These are phyloP conservation scores for Ruditapes philippinarum DNA, from an alignment of 1,140 invertebrate genomes.

Conservation along the genomic window DNA sequence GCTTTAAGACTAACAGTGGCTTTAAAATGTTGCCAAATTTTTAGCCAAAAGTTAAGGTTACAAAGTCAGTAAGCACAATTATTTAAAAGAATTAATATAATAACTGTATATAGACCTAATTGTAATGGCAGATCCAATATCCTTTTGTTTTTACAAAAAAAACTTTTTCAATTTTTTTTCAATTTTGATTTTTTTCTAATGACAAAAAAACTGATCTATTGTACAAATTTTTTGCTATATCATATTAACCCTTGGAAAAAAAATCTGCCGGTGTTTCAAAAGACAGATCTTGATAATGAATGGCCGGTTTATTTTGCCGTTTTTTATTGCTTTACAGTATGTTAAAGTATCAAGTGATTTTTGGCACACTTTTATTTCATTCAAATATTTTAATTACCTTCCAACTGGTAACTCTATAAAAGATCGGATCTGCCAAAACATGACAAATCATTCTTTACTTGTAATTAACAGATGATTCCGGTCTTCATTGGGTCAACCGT, in stretches of 20 bases:
- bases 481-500: background rate
- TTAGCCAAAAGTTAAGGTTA: no score
- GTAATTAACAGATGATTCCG: conserved; percentile 9
- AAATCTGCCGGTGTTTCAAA: background rate
- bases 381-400: conserved; percentile 30
- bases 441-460: conserved; percentile 19
- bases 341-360: conserved; percentile 24
- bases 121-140: no score
- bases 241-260: background rate
- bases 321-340: background rate
- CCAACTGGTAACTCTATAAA: conserved; percentile 7
- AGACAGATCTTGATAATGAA: conserved; percentile 10
- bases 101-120: no score
- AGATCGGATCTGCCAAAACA: background rate
- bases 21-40: no score
- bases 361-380: conserved; percentile 30
- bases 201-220: background rate
- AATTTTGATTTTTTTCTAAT: background rate
- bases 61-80: no score
- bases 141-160: no score
- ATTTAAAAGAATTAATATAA: no score
- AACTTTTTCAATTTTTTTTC: background rate
- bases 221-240: background rate
- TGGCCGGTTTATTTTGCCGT: no score
- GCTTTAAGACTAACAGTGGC: no score